Evolutionary conservation across 37 sponge, comb jelly and placozoan genomes (phyloP), one percentile per base, ranked within the genome.

Genomic region (Crambe crambe): DNA sequence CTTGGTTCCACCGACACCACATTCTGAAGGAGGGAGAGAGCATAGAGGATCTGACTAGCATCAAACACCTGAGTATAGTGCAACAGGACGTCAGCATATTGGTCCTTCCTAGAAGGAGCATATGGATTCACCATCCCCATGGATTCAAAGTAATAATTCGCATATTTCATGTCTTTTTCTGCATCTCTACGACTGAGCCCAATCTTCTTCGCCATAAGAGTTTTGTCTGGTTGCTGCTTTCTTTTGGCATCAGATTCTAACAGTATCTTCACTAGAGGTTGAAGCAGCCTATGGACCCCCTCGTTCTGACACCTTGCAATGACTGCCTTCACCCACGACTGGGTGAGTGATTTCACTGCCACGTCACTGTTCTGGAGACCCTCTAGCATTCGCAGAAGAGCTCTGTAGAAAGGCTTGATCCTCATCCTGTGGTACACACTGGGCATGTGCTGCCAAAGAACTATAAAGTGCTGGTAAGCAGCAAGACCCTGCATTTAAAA

Each of bases 371-470:
- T 83, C 79, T 79, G 74, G 0, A 89, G 74, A n/a, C 89, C 89
- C 25, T 82, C 89, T 30, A 89, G 41, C 84, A 89, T 89, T 61
- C 89, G 40, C 2, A 89, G 74, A 15, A 61, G 22, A 30, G 72
- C 72, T 37, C 89, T 89, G 70, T 58, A 51, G 61, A 84, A 77
- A 35, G 75, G 75, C 68, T 44, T 83, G 27, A 22, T 43, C 21
- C 43, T 34, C 8, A 75, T 75, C 30, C 35, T 41, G 68, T 75
- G 74, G 51, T 32, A 27, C 1, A 25, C n/a, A 32, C 39, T 18
- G 5, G 82, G 83, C 2, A 61, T 26, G 78, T 73, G 72, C 70
- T 89, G 61, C 83, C 84, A 89, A 23, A 83, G 56, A 26, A 79
- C 59, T 27, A 74, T 23, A 60, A 89, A 89, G 18, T n/a, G 18